Evolutionary conservation across 2,113 vertebrate genomes (phyloP), one percentile per base, ranked within the genome.

Genomic region (Todiramphus chloris): DNA sequence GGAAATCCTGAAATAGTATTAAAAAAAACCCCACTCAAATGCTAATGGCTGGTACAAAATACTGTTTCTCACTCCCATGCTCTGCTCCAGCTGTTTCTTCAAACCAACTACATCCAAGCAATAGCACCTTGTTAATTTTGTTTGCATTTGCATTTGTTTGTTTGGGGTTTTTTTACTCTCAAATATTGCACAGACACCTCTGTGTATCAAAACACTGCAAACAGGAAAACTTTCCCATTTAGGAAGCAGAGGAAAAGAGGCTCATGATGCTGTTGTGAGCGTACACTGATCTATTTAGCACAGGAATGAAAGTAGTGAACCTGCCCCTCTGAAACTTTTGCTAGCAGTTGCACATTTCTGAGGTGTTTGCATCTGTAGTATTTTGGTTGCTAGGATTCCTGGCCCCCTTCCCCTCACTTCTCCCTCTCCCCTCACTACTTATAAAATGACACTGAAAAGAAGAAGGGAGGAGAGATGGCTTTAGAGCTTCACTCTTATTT

Each of bases 311-410:
- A 94, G 69, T 9, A 68, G 35, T 10, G 44, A 92, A 67, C 58
- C 37, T 90, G 56, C 20, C 20, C 37, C 60, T 81, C 68, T 64
- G 19, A 66, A 82, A 48, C 30, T 87, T 90, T 18, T 62, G 44
- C 88, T 70, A 59, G 75, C 58, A 50, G 31, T 74, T 92, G 62
- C 59, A 75, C 69, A 63, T 96, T 94, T 94, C 73, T 66, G 68
- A 95, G 88, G 92, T 90, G 89, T 95, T 96, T 87, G 66, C 66
- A 73, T 87, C 74, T 59, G 48, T 31, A 82, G 83, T 58, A 58
- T 89, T 96, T 81, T 31, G 66, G 92, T 96, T 96, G 95, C 95
- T 94, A 91, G 81, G 96, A 87, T 94, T 95, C 70, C 77, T 96
- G 95, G 76, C 60, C 80, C 75, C 62, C 31, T 89, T 92, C 56